Percentiles rank a stretch among this genome's conserved stretches.
These are phyloP conservation scores for Bombylius discolor DNA, from an alignment of 2,888 invertebrate species.

Conservation along the genomic window DNA sequence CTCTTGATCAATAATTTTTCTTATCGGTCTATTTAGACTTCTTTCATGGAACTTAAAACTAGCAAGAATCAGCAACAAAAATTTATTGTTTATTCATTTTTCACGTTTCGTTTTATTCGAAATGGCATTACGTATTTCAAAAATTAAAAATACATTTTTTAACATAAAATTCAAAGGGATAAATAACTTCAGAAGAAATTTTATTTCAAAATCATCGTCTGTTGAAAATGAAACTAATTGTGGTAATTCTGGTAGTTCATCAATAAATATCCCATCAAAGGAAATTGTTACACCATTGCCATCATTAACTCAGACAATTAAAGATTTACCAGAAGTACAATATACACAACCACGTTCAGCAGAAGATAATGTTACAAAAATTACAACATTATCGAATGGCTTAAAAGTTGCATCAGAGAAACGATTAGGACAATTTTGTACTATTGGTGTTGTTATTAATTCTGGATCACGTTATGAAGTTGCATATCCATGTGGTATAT, in stretches of 20 bases:
- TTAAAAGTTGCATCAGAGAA: constrained; percentile 87
- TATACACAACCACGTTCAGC: constrained; percentile 60
- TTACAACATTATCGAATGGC: constrained; percentile 87
- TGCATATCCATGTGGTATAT: constrained; percentile 92
- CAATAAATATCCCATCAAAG: constrained; percentile 39
- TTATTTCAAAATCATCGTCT: constrained; percentile 26
- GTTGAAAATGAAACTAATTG: constrained; percentile 26
- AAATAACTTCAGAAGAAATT: constrained; percentile 14
- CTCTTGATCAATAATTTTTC: too few species aligned
- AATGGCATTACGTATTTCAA: neutral
- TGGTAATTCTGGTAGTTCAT: constrained; percentile 23
- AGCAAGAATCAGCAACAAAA: too few species aligned
- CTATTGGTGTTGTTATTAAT: constrained; percentile 91
- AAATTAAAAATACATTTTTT: neutral
- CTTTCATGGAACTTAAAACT: too few species aligned
- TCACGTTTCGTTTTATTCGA: too few species aligned
- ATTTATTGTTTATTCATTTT: too few species aligned
- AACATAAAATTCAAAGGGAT: neutral
- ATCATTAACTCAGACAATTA: constrained; percentile 57
- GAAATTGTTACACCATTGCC: constrained; percentile 57
- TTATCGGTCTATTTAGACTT: too few species aligned
- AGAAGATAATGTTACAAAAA: constrained; percentile 62
- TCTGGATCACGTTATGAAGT: constrained; percentile 95
- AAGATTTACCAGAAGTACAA: constrained; percentile 55
- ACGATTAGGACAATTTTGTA: constrained; percentile 94